A percentile compares a stretch with the other conserved stretches of the same genome.
Evolutionary conservation across 2,113 vertebrate genomes (phyloP).

Genomic region (Grantiella picta): DNA sequence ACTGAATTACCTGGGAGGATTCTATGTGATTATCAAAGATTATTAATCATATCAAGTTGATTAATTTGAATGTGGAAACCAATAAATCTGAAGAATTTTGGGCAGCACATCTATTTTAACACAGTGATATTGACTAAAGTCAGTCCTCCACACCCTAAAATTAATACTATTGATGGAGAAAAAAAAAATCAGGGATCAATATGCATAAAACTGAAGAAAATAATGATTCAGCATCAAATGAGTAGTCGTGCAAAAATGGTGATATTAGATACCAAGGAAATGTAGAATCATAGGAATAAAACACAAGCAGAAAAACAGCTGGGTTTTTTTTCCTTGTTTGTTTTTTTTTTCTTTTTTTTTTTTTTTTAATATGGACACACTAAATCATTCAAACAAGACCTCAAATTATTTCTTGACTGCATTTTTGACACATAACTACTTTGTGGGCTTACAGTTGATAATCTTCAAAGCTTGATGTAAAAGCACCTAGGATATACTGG

Average conservation of each 20-base stretch:
- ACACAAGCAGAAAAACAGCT: accelerated
- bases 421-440: background rate
- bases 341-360: accelerated
- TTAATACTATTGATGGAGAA: background rate
- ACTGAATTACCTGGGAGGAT: background rate
- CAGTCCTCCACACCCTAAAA: background rate
- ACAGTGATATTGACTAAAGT: background rate
- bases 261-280: background rate
- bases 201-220: background rate
- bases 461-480: background rate
- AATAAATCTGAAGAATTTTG: background rate
- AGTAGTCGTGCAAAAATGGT: background rate
- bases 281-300: background rate
- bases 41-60: background rate
- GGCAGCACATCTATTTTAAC: background rate
- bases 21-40: background rate
- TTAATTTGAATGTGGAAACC: background rate
- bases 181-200: background rate
- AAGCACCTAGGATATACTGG: background rate
- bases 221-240: background rate
- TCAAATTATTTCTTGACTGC: background rate
- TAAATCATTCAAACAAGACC: background rate
- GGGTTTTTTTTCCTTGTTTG: background rate
- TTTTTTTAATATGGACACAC: background rate
- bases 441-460: background rate